A percentile compares a stretch with the other conserved stretches of the same genome.
Evolutionary conservation across 2,888 invertebrate species (phyloP).

Genomic region (Phragmatobia fuliginosa): DNA sequence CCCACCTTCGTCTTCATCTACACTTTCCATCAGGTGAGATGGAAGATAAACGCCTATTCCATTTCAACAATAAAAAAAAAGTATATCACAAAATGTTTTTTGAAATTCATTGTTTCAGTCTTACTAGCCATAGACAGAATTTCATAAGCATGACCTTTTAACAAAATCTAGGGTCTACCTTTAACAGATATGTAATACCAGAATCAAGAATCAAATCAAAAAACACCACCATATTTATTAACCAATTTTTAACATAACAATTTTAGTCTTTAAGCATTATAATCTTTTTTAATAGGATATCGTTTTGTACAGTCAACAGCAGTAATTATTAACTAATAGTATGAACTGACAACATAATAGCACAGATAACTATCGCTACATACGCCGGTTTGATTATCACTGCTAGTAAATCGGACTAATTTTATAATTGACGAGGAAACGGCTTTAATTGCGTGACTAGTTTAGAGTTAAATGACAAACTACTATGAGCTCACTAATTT

Average conservation of each 20-base stretch:
- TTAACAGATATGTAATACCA: too few relatives aligned
- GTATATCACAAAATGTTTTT: too few relatives aligned
- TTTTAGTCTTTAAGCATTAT: background rate
- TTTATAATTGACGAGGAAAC: slow-evolving; percentile 6
- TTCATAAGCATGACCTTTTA: too few relatives aligned
- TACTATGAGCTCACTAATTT: background rate
- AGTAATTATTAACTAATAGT: background rate
- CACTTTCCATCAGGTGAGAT: too few relatives aligned
- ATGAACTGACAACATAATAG: background rate
- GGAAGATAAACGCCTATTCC: too few relatives aligned
- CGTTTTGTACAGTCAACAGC: background rate
- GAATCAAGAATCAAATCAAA: too few relatives aligned
- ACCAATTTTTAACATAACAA: background rate
- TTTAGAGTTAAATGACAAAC: slow-evolving; percentile 8
- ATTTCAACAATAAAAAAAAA: too few relatives aligned
- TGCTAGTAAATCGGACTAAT: background rate
- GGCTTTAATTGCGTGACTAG: background rate
- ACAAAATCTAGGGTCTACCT: too few relatives aligned
- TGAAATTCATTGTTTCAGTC: too few relatives aligned
- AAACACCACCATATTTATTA: too few relatives aligned
- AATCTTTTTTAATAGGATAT: background rate
- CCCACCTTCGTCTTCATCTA: too few relatives aligned
- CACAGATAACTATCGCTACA: background rate
- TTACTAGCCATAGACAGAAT: too few relatives aligned
- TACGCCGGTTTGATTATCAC: background rate